A percentile compares a stretch with the other conserved stretches of the same genome.
These are phyloP conservation scores for Papilio machaon DNA, from an alignment of 1,140 invertebrate species.

Conservation along the genomic window DNA sequence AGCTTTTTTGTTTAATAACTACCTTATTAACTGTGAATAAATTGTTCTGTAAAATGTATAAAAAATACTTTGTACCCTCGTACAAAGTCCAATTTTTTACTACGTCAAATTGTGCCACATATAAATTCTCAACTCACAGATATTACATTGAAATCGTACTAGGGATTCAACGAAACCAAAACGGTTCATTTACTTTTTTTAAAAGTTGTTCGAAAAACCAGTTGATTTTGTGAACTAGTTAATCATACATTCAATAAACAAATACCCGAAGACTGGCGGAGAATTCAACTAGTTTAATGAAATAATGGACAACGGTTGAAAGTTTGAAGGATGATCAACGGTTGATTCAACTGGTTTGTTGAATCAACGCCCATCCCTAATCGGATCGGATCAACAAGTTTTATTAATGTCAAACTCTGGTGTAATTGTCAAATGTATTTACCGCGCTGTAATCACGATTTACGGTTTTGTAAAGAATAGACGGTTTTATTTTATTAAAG, in stretches of 20 bases:
- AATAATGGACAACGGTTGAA: no score
- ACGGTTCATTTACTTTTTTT: no score
- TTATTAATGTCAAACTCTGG: constrained; percentile 2
- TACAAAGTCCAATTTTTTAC: background rate
- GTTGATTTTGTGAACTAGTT: no score
- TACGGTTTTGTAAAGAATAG: background rate
- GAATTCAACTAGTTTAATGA: no score
- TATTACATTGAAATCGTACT: background rate
- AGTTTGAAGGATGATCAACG: no score
- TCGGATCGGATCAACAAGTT: constrained; percentile 1
- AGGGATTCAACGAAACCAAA: no score
- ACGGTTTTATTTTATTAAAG: background rate
- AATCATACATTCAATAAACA: no score
- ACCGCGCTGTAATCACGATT: background rate
- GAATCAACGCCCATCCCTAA: no score
- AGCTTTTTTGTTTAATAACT: background rate
- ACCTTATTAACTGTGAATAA: background rate
- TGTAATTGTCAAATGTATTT: constrained; percentile 26
- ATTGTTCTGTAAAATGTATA: background rate
- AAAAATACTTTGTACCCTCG: background rate
- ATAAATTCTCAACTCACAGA: background rate
- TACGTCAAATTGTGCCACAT: background rate
- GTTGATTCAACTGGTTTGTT: no score
- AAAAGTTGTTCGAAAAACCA: no score
- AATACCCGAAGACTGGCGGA: no score